Evolutionary conservation across 1,140 invertebrate species (phyloP), one percentile per base, ranked within the genome.

Genomic region (Drosophila kikkawai): DNA sequence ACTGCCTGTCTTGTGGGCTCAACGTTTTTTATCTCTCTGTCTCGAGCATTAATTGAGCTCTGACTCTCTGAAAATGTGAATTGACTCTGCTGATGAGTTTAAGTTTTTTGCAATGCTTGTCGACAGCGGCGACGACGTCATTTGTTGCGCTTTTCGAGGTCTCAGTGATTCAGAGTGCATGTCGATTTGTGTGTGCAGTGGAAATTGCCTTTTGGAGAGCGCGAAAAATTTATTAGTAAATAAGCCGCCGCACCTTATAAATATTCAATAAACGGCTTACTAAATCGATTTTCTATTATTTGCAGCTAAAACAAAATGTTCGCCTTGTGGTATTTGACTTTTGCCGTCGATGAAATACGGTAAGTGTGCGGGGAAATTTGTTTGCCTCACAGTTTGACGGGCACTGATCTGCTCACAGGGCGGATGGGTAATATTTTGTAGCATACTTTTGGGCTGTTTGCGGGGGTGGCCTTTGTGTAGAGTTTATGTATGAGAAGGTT

Each of bases 291-390:
- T 57, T 59, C 65, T 48, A 51, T 48, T 65, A 47, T 65, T 77
- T 85, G 59, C 68, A 82, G 78, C 75, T 79, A 50, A 48, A 70
- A 69, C 50, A 83, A 76, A 73, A 92, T 92, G 91, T 92, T 92
- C 67, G 91, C 91, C 53, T 76, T 92, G 73, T 92, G 91, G 91
- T 92, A 92, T 66, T 66, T 92, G 63, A 91, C 91, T 32, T 91
- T 92, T 60, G 91, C 91, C 36, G 80, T 92, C 55, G 91, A 92
- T 44, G 91, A 92, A 88, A 82, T 91, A 74, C 80, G 91, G 91
- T 92, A 66, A 92, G 91, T 84, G 41, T 11, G 36, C 19, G 15
- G 22, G 34, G 19, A 6, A 4, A 15, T 60, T 44, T 22, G 19
- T 39, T 15, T 56, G 53, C 36, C 19, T 11, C 53, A 75, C 68